Base-by-base conservation (phyloP, 2,888 invertebrate genomes). In the Drosophila parthenogenetica region DNA sequence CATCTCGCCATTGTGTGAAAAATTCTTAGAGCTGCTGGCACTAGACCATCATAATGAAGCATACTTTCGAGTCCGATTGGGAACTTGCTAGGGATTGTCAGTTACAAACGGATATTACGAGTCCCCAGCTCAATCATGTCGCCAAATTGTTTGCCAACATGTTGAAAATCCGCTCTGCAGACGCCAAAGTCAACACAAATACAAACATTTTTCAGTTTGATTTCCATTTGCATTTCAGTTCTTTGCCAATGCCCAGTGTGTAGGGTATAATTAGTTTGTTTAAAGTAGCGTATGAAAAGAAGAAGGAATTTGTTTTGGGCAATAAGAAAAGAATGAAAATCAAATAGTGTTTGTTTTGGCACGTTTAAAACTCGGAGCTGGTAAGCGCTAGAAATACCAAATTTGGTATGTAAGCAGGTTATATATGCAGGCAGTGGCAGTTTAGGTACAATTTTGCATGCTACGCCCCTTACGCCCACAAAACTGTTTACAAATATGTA, bases 91-190 rank as follows among this genome's bases (percentile, higher is more conserved):
- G 13, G 62, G 55, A 67, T 51, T 32, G 48, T 51, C 2, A 35
- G 67, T 29, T 62, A 60, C 58, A 13, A 32, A 19, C 19, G 50
- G 40, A 55, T 55, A 32, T 16, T 29, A 63, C 40, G 57, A 5
- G 5, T n/a, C 67, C 55, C 29, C 46, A 63, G 63, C 77, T 75
- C 64, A 75, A 75, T 75, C 75, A 75, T 73, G 69, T 64, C 73
- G 60, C 73, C 67, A 65, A 71, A 71, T 40, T 85, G 85, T 85
- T 83, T 72, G 69, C 74, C 54, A 55, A 85, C 79, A 79, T 87
- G 79, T 87, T 79, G 72, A 79, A 72, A 82, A 86, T 83, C 74
- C 80, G 65, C 77, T 69, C 61, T 55, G 61, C 73, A 73, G 71
- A 85, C 81, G 67, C 75, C 61, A 67, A 73, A 29, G 57, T 69